phyloP scores from a whole-genome alignment of 2,113 vertebrate genomes.

The Callocephalon fimbriatum region DNA sequence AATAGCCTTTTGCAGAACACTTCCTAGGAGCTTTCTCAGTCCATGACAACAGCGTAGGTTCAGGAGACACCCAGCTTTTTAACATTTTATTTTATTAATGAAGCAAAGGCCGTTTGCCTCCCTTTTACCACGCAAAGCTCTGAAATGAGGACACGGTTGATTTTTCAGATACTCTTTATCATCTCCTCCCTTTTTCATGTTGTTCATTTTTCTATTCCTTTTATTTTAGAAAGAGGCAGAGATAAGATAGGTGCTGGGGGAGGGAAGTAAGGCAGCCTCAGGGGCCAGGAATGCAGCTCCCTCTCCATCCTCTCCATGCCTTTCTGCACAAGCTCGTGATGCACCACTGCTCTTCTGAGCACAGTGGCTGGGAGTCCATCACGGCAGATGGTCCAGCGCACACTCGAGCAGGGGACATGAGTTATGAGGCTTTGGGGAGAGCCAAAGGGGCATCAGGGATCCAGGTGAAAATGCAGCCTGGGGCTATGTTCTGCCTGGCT shows the following conservation, averaged over 20 bases:
- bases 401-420: background rate
- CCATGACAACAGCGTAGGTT: background rate
- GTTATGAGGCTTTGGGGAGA: background rate
- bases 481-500: background rate
- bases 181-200: constrained; percentile 17
- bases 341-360: background rate
- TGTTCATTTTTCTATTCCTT: constrained; percentile 24
- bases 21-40: background rate
- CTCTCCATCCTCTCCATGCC: background rate
- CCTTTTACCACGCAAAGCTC: background rate
- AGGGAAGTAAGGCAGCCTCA: background rate
- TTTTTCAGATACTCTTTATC: constrained; percentile 27
- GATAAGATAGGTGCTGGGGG: background rate
- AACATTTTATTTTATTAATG: background rate
- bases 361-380: background rate
- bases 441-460: background rate
- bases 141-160: constrained; percentile 32
- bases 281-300: background rate
- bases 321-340: background rate
- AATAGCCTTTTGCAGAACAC: background rate
- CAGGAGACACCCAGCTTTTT: background rate
- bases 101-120: background rate
- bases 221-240: background rate
- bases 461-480: background rate
- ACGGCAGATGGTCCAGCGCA: accelerated